phyloP scores from a whole-genome alignment of 2,113 vertebrate genomes.

The Pituophis catenifer region DNA sequence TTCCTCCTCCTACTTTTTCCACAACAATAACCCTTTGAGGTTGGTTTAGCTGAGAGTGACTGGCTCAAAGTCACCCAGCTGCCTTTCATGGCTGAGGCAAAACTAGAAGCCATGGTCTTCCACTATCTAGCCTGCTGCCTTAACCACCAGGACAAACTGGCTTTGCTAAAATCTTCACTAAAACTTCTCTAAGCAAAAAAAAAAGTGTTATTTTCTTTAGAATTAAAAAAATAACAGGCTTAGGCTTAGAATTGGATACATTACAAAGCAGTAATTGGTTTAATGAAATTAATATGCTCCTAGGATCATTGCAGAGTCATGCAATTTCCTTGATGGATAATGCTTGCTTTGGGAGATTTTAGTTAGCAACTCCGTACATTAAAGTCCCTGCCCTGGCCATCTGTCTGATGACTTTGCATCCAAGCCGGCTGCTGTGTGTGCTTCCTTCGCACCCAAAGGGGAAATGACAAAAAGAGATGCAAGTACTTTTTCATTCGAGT shows the following conservation, averaged over 20 bases:
- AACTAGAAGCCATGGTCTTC: neutral
- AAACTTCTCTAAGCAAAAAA: neutral
- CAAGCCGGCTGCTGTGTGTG: neutral
- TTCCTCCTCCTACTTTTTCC: too few species aligned
- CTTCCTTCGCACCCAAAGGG: neutral
- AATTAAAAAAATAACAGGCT: neutral
- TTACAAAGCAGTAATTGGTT: constrained; percentile 16
- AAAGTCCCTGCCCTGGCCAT: constrained; percentile 11
- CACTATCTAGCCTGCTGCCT: neutral
- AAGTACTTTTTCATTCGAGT: neutral
- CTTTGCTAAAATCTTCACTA: neutral
- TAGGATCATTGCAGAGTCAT: constrained; percentile 8
- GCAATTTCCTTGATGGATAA: constrained; percentile 28
- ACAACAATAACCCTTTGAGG: too few species aligned
- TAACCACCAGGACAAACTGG: neutral
- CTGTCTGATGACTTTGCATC: constrained; percentile 17
- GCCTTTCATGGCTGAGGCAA: neutral
- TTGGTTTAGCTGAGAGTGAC: too few species aligned
- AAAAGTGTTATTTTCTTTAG: neutral
- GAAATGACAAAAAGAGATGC: neutral
- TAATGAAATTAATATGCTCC: constrained; percentile 30
- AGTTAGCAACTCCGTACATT: constrained; percentile 7
- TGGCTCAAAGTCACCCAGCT: neutral
- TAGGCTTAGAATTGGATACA: constrained; percentile 15
- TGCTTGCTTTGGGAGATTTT: constrained; percentile 20